Evolutionary conservation across 2,888 invertebrate species (phyloP).

Genomic region (Muscina levida): DNA sequence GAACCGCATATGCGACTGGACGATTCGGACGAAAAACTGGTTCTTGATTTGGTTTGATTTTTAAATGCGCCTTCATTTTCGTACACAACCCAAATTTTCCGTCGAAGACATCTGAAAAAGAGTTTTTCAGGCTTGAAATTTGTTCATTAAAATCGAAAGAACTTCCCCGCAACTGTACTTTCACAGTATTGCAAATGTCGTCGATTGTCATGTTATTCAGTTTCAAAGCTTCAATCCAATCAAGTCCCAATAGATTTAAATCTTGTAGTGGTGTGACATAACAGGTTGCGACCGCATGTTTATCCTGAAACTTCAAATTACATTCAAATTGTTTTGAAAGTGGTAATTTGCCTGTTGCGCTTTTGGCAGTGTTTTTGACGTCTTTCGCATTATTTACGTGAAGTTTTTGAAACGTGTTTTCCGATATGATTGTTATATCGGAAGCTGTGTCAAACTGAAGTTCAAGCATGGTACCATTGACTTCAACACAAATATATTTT

Average conservation of each 20-base stretch:
- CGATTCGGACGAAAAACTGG: slow-evolving; percentile 21
- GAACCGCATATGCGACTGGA: slow-evolving; percentile 38
- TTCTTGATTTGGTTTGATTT: slow-evolving; percentile 52
- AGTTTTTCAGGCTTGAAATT: slow-evolving; percentile 34
- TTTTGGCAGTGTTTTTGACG: slow-evolving; percentile 50
- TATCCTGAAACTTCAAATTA: slow-evolving; percentile 43
- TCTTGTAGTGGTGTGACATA: slow-evolving; percentile 41
- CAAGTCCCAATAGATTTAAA: slow-evolving; percentile 52
- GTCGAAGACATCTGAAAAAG: slow-evolving; percentile 58
- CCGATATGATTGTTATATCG: slow-evolving; percentile 63
- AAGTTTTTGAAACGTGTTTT: slow-evolving; percentile 53
- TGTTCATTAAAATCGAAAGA: neutral
- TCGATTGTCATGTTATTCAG: slow-evolving; percentile 51
- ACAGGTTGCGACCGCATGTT: slow-evolving; percentile 37
- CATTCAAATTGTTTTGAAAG: slow-evolving; percentile 58
- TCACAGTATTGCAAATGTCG: slow-evolving; percentile 37
- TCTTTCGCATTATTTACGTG: slow-evolving; percentile 28
- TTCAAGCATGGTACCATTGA: slow-evolving; percentile 53
- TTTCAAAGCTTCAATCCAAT: slow-evolving; percentile 57
- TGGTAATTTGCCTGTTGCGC: slow-evolving; percentile 62
- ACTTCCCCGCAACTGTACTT: neutral
- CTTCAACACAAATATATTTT: slow-evolving; percentile 61
- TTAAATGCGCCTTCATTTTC: slow-evolving; percentile 58
- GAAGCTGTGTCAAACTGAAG: slow-evolving; percentile 63
- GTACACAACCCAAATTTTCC: slow-evolving; percentile 57